Base-by-base conservation (phyloP, 2,888 invertebrate species). In the Caenorhabditis plicata region DNA sequence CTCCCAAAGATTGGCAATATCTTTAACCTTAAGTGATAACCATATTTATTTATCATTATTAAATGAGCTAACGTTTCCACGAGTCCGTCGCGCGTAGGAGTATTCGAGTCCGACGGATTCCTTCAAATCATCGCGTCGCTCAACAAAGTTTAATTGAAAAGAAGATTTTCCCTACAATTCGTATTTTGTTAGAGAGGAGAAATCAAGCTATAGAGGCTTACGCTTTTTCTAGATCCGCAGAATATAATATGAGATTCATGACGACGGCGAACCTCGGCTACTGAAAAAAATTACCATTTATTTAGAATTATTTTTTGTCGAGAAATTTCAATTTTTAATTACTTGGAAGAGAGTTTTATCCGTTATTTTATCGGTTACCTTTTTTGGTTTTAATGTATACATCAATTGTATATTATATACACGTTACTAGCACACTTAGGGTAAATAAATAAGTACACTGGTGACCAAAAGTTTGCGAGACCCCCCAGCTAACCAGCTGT, bases 61-160 rank as follows among this genome's bases (percentile, higher is more conserved):
- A 39, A 17, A 25, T 17, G 74, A 66, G 78, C 81, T 80, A 50
- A 65, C 83, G 71, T 82, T 82, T 41, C 81, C 83, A 39, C 82
- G 81, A 5, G 82, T 81, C 73, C 82, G 75, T 39, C 91, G 86
- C 0, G 88, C 91, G 83, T 88, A 92, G 9, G 88, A 88, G 81
- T 92, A 93, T 79, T 92, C 92, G 74, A 92, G 82, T 0, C 90
- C 90, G 45, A 91, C 84, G 0, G 92, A 91, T 42, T 90, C 88
- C 70, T 88, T 88, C 2, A 86, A 83, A 19, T 83, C 82, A 71
- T 91, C 90, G 50, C 87, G 87, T 80, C 82, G 38, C 17, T 91
- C 90, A 49, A 91, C 84, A 82, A 91, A 90, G 65, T 86, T 84
- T 77, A 88, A 85, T n/a, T 90, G 85, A 44, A 90, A 85, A 13